Evolutionary conservation across 2,888 invertebrate genomes (phyloP).

Genomic region (Ommatoiulus sabulosus): DNA sequence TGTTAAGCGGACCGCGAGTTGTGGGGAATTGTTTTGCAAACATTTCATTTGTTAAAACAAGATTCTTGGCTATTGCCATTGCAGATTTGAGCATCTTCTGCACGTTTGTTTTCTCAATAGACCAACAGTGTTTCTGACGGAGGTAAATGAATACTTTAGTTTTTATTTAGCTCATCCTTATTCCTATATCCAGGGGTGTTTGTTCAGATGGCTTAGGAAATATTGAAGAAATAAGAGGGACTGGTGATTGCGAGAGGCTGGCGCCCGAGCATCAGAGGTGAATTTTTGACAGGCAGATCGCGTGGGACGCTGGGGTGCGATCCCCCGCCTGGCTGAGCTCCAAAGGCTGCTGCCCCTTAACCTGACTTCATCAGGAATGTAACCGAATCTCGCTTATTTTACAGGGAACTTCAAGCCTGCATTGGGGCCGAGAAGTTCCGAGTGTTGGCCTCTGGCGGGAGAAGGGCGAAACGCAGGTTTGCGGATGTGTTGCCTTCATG

Average conservation of each 20-base stretch:
- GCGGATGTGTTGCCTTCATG: too few relatives aligned
- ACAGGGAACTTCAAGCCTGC: not conserved
- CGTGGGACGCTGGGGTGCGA: not conserved
- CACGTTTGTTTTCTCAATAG: not conserved
- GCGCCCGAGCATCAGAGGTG: not conserved
- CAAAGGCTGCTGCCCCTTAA: not conserved
- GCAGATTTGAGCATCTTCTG: not conserved
- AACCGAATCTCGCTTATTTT: not conserved
- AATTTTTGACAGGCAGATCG: slow-evolving; percentile 12
- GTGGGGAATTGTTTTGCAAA: too few relatives aligned
- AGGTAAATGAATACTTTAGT: slow-evolving; percentile 35
- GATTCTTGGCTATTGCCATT: not conserved
- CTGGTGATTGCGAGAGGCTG: slow-evolving; percentile 17
- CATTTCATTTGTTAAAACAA: not conserved
- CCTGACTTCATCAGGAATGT: not conserved
- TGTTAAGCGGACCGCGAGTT: too few relatives aligned
- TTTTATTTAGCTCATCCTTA: slow-evolving; percentile 19
- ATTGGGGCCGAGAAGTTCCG: not conserved
- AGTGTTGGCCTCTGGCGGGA: not conserved
- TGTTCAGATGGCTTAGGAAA: slow-evolving; percentile 29
- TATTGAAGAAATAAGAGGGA: slow-evolving; percentile 32
- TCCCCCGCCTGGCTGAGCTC: not conserved
- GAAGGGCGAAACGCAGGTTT: not conserved
- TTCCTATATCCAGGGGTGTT: not conserved
- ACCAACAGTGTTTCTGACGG: not conserved